Conservation (phyloP, 37 sponge, comb jelly and placozoan genomes). For the Halisarca cf. caerulea region DNA sequence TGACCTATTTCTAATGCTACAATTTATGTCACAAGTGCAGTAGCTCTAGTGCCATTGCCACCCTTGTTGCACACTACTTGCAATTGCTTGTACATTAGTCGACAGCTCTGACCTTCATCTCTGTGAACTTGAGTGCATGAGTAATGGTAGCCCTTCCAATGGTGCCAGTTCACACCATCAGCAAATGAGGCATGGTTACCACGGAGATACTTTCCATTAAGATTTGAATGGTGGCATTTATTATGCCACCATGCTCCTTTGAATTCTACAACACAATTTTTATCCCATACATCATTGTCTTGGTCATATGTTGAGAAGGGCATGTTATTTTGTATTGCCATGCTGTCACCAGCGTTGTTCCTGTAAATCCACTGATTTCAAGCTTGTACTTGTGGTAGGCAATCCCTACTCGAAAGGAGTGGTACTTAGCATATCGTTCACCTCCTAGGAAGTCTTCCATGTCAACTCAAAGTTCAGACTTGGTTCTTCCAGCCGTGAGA, state of each 20-base stretch:
- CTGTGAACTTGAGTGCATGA: slow-evolving; percentile 3
- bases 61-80: too few species aligned
- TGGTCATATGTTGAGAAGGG: slow-evolving; percentile 5
- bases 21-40: too few species aligned
- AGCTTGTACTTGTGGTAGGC: neutral
- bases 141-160: neutral
- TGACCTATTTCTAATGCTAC: too few species aligned
- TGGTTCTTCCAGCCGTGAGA: neutral
- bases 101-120: slow-evolving; percentile 5
- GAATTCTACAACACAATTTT: neutral
- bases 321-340: neutral
- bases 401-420: neutral
- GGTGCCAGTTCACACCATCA: neutral
- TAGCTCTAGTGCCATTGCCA: too few species aligned
- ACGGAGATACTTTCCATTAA: neutral
- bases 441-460: neutral
- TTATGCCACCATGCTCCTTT: slow-evolving; percentile 9
- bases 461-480: neutral
- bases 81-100: too few species aligned
- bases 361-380: neutral
- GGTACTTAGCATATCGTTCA: neutral
- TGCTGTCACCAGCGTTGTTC: neutral
- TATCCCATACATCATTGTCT: neutral
- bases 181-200: neutral
- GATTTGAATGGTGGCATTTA: neutral